phyloP scores from a whole-genome alignment of 2,888 invertebrate species.

The Cantharis nigra region DNA sequence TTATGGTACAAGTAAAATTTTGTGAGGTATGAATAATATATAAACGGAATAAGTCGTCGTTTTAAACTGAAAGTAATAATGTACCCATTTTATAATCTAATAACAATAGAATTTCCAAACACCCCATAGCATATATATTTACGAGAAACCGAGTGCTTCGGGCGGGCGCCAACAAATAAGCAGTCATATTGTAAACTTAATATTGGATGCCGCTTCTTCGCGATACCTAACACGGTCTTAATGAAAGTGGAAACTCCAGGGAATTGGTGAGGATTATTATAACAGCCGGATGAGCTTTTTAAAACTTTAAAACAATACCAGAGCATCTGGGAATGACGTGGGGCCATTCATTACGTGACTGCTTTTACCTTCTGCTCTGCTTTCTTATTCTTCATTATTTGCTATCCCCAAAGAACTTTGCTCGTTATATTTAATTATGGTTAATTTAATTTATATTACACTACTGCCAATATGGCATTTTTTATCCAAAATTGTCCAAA shows the following conservation, averaged over 20 bases:
- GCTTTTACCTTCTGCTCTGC: conserved; percentile 9
- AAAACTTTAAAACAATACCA: conserved; percentile 33
- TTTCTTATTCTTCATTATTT: conserved; percentile 20
- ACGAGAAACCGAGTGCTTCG: conserved; percentile 33
- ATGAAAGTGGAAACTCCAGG: conserved; percentile 38
- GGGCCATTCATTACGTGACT: conserved; percentile 25
- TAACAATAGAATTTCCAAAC: conserved; percentile 32
- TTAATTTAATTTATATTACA: conserved; percentile 6
- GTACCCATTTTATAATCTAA: conserved; percentile 29
- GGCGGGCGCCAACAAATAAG: conserved; percentile 36
- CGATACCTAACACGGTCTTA: conserved; percentile 40
- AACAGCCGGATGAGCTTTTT: conserved; percentile 31
- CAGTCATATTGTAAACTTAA: conserved; percentile 41
- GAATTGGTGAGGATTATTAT: conserved; percentile 36
- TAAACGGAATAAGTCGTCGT: conserved; percentile 18
- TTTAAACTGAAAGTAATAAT: conserved; percentile 21
- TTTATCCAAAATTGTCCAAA: neutral
- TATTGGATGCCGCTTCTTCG: conserved; percentile 39
- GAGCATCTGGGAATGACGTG: conserved; percentile 26
- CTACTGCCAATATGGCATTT: neutral
- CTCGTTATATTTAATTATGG: conserved; percentile 21
- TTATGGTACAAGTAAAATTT: conserved; percentile 22
- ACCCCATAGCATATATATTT: conserved; percentile 31
- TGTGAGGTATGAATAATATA: conserved; percentile 15
- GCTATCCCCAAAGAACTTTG: conserved; percentile 11